Percentiles rank a stretch among this genome's conserved stretches.
Evolutionary conservation across 2,888 invertebrate genomes (phyloP).

Genomic region (Athalia cordata): DNA sequence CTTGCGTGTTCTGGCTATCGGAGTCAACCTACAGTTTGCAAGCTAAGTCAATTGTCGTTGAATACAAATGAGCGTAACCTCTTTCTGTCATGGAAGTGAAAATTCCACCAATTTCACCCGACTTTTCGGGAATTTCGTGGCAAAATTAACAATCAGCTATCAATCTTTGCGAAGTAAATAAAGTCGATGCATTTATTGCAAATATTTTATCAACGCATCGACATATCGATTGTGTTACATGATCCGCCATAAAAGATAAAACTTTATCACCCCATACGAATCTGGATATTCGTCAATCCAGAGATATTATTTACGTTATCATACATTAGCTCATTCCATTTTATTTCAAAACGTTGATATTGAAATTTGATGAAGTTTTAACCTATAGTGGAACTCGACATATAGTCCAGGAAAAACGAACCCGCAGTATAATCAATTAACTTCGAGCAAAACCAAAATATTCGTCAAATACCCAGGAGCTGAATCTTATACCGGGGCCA

Average conservation of each 20-base stretch:
- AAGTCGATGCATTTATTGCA: neutral
- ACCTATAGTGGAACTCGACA: neutral
- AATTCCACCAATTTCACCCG: conserved; percentile 16
- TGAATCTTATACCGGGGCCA: conserved; percentile 19
- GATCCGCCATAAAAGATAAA: neutral
- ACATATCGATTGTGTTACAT: neutral
- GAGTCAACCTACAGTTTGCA: conserved; percentile 27
- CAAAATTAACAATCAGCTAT: conserved; percentile 1
- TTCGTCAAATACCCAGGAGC: conserved; percentile 18
- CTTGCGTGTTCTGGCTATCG: conserved; percentile 29
- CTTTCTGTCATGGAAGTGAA: conserved; percentile 26
- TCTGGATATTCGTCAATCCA: neutral
- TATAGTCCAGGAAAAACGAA: neutral
- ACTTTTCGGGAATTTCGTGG: conserved; percentile 5
- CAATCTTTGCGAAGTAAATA: conserved; percentile 1
- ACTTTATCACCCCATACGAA: neutral
- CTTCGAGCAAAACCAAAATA: conserved; percentile 9
- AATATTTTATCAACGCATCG: neutral
- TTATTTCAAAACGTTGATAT: conserved; percentile 28
- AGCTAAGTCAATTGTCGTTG: conserved; percentile 32
- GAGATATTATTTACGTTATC: neutral
- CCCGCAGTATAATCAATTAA: neutral
- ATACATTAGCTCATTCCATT: neutral
- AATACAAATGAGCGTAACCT: conserved; percentile 31
- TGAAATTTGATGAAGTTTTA: neutral